These are phyloP conservation scores for Sinocyclocheilus anophthalmus DNA, from an alignment of 2,113 vertebrate species.

Conservation along the genomic window DNA sequence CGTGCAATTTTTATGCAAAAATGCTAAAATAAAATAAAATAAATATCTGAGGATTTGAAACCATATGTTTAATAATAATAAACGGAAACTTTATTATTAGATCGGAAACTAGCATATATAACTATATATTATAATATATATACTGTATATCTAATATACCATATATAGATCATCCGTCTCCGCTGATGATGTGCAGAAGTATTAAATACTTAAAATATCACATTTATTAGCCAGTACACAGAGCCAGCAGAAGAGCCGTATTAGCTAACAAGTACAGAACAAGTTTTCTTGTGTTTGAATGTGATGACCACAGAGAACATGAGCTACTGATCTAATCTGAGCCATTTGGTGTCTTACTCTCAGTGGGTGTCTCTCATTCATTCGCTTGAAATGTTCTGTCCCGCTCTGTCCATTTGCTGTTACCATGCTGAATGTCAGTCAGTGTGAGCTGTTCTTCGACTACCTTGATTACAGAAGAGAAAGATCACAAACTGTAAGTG, in stretches of 20 bases:
- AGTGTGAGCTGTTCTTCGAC: conserved; percentile 5
- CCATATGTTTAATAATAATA: background rate
- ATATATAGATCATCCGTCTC: background rate
- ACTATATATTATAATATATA: too few species aligned
- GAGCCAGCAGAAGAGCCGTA: background rate
- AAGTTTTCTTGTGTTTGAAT: background rate
- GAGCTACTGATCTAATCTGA: conserved; percentile 16
- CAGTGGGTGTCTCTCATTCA: conserved; percentile 9
- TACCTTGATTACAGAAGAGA: conserved; percentile 8
- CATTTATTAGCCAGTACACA: background rate
- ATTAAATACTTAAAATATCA: background rate
- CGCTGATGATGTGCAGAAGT: background rate
- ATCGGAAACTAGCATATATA: too few species aligned
- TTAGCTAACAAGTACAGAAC: background rate
- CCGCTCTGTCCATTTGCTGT: conserved; percentile 22
- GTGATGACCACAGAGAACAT: background rate
- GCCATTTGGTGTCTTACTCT: conserved; percentile 38
- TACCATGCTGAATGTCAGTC: conserved; percentile 1
- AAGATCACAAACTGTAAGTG: conserved; percentile 11
- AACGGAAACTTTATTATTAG: background rate
- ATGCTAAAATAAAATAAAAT: too few species aligned
- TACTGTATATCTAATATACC: too few species aligned
- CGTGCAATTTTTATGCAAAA: too few species aligned
- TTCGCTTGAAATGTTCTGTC: background rate
- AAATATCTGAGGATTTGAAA: background rate